phyloP scores from a whole-genome alignment of 2,113 vertebrate genomes.

The Ranitomeya variabilis region DNA sequence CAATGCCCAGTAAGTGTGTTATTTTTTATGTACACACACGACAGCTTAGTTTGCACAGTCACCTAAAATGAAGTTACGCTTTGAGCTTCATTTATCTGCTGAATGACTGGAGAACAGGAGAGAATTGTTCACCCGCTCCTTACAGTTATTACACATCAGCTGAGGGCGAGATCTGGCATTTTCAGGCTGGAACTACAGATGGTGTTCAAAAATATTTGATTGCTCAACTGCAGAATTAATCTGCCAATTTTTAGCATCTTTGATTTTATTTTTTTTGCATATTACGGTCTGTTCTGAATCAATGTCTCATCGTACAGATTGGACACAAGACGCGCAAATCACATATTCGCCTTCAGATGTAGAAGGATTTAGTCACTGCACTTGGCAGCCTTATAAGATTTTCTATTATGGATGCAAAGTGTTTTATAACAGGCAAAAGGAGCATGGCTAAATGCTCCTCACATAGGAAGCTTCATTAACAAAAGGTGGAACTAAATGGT shows the following conservation, averaged over 20 bases:
- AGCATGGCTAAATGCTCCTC: neutral
- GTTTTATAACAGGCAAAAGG: neutral
- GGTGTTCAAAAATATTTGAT: conserved; percentile 22
- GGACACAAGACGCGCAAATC: neutral
- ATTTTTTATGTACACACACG: too few species aligned
- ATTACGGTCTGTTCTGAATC: conserved; percentile 14
- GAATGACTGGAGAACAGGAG: neutral
- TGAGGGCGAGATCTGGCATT: neutral
- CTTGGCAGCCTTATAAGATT: neutral
- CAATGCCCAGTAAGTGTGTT: too few species aligned
- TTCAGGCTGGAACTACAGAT: neutral
- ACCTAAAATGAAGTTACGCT: too few species aligned
- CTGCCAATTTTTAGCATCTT: neutral
- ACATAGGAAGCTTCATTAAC: neutral
- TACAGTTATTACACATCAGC: neutral
- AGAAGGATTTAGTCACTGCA: neutral
- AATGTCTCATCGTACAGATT: neutral
- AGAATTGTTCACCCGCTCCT: neutral
- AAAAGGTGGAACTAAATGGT: neutral
- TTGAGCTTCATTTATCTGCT: neutral
- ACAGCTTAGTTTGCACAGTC: too few species aligned
- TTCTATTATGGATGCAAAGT: neutral
- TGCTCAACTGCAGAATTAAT: neutral
- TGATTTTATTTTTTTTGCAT: neutral
- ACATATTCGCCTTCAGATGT: conserved; percentile 4